Percentiles rank a stretch among this genome's conserved stretches.
These are phyloP conservation scores for Tetramorium bicarinatum DNA, from an alignment of 2,888 invertebrate species.

Conservation along the genomic window DNA sequence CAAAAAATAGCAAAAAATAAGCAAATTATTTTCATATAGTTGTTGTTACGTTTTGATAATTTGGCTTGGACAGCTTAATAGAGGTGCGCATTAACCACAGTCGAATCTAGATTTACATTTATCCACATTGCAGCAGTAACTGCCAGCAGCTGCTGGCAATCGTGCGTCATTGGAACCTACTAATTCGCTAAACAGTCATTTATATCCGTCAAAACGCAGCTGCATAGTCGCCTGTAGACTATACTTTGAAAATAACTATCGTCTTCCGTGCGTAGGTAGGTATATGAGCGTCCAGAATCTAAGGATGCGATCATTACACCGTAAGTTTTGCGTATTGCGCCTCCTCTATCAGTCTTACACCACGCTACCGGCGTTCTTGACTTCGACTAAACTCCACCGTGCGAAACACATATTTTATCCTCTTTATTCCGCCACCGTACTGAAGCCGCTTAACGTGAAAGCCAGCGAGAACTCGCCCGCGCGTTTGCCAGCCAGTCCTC, in stretches of 20 bases:
- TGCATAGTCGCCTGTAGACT: slow-evolving; percentile 57
- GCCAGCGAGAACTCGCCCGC: slow-evolving; percentile 61
- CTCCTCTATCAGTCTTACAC: background rate
- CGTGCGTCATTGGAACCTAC: slow-evolving; percentile 64
- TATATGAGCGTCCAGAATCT: slow-evolving; percentile 10
- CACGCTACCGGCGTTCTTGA: slow-evolving; percentile 44
- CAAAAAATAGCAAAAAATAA: too few species aligned
- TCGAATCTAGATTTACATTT: slow-evolving; percentile 65
- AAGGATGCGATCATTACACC: slow-evolving; percentile 29
- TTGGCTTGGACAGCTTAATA: too few species aligned
- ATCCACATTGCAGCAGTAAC: slow-evolving; percentile 41
- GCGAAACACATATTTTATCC: slow-evolving; percentile 62
- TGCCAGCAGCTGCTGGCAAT: slow-evolving; percentile 45
- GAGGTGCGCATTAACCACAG: slow-evolving; percentile 15
- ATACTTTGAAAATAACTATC: slow-evolving; percentile 66
- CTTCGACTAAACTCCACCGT: slow-evolving; percentile 51
- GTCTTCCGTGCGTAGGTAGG: slow-evolving; percentile 14
- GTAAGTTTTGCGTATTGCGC: slow-evolving; percentile 9
- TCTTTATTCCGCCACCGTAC: slow-evolving; percentile 49
- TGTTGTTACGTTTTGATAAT: too few species aligned
- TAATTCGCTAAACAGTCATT: slow-evolving; percentile 67
- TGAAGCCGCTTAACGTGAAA: slow-evolving; percentile 50
- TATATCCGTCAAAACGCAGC: slow-evolving; percentile 66
- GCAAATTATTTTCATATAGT: too few species aligned
- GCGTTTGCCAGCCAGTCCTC: slow-evolving; percentile 54